phyloP scores from a whole-genome alignment of 2,113 vertebrate genomes.

The Triplophysa dalaica region DNA sequence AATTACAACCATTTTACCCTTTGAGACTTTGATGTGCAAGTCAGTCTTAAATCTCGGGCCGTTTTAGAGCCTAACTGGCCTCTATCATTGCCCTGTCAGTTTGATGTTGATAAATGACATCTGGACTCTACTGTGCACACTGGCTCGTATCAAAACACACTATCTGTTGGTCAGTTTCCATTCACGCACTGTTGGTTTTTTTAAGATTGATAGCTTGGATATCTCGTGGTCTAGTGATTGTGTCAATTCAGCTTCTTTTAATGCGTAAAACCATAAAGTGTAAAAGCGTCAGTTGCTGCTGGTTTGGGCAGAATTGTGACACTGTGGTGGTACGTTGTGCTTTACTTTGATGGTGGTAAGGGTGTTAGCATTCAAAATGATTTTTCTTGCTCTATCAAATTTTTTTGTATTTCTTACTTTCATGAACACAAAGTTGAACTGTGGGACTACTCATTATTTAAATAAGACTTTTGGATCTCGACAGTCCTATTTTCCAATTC shows the following conservation, averaged over 20 bases:
- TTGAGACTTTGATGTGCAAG: conserved; percentile 7
- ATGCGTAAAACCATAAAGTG: neutral
- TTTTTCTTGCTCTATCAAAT: no score
- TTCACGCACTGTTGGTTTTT: neutral
- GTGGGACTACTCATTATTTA: no score
- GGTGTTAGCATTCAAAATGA: no score
- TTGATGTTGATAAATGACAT: conserved; percentile 30
- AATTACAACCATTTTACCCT: conserved; percentile 41
- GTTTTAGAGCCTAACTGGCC: conserved; percentile 31
- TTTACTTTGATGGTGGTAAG: no score
- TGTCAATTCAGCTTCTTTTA: neutral
- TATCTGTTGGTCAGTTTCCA: neutral
- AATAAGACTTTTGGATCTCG: no score
- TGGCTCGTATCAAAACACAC: neutral
- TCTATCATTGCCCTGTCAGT: conserved; percentile 18
- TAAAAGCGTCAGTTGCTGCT: neutral
- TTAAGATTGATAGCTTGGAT: neutral
- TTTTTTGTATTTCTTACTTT: no score
- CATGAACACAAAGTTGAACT: no score
- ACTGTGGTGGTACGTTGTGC: neutral
- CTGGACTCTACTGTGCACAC: neutral
- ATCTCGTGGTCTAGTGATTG: neutral
- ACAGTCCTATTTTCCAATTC: no score
- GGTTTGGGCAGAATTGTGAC: neutral
- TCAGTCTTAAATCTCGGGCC: conserved; percentile 34